Conservation (phyloP, 2,888 invertebrate species). For the Ellobium chinense region DNA sequence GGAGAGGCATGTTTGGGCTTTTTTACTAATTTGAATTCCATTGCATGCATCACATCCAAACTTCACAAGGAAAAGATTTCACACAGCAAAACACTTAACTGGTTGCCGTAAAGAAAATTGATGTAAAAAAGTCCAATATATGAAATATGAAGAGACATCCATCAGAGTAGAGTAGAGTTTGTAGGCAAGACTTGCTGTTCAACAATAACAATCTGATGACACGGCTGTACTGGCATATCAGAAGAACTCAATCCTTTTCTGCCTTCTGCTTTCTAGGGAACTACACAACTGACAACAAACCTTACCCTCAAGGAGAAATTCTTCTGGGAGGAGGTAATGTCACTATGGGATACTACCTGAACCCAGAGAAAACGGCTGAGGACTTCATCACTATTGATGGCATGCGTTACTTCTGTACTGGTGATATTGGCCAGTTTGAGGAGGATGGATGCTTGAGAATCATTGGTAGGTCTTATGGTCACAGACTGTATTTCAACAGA, state of each 20-base stretch:
- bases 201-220: too few species aligned
- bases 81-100: too few species aligned
- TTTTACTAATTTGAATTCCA: too few species aligned
- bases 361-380: constrained; percentile 91
- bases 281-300: constrained; percentile 92
- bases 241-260: neutral
- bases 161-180: too few species aligned
- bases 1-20: too few species aligned
- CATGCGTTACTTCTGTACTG: constrained; percentile 93
- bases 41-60: too few species aligned
- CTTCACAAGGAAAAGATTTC: too few species aligned
- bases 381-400: constrained; percentile 84
- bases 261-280: constrained; percentile 81
- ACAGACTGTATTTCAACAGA: neutral
- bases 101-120: too few species aligned
- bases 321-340: constrained; percentile 94
- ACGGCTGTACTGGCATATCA: too few species aligned
- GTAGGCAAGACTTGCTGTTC: too few species aligned
- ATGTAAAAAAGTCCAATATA: too few species aligned
- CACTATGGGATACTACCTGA: constrained; percentile 95
- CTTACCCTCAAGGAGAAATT: constrained; percentile 91
- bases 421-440: constrained; percentile 97
- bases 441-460: constrained; percentile 96
- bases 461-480: constrained; percentile 89
- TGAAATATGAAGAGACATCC: too few species aligned